Conservation (phyloP, 2,113 vertebrate species). For the Micronisus gabar region DNA sequence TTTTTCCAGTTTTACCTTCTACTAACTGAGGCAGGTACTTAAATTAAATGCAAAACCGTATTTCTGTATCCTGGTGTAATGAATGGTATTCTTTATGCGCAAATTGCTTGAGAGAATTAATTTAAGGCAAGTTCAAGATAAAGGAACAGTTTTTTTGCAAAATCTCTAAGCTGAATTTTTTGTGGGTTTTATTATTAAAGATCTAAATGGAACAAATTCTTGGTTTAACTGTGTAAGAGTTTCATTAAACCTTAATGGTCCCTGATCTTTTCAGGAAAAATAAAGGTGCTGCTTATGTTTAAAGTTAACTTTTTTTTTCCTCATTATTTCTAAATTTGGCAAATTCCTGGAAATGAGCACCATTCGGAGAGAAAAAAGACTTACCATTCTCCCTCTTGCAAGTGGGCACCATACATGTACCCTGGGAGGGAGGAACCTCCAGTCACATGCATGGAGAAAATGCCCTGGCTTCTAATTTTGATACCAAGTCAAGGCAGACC, state of each 20-base stretch:
- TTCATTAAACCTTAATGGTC: not conserved
- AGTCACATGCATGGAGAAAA: not conserved
- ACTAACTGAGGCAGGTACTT: not conserved
- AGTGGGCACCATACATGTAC: accelerated
- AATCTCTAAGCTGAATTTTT: not conserved
- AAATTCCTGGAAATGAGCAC: not conserved
- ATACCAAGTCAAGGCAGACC: too few relatives aligned
- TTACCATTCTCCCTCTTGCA: not conserved
- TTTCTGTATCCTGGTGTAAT: not conserved
- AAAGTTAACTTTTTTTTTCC: not conserved
- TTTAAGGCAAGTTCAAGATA: not conserved
- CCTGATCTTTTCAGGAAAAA: not conserved
- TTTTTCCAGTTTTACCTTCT: not conserved
- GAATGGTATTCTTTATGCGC: not conserved
- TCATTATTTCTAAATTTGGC: not conserved
- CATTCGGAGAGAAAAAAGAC: not conserved
- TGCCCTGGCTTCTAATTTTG: not conserved
- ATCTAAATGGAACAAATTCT: not conserved
- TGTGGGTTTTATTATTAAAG: not conserved
- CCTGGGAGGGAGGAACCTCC: not conserved
- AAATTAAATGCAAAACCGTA: not conserved
- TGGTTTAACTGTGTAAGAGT: not conserved
- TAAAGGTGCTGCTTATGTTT: not conserved
- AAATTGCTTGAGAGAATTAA: not conserved
- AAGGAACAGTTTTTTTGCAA: not conserved